Base-by-base conservation (phyloP, 2,888 invertebrate genomes). In the Phrixothrix hirtus region DNA sequence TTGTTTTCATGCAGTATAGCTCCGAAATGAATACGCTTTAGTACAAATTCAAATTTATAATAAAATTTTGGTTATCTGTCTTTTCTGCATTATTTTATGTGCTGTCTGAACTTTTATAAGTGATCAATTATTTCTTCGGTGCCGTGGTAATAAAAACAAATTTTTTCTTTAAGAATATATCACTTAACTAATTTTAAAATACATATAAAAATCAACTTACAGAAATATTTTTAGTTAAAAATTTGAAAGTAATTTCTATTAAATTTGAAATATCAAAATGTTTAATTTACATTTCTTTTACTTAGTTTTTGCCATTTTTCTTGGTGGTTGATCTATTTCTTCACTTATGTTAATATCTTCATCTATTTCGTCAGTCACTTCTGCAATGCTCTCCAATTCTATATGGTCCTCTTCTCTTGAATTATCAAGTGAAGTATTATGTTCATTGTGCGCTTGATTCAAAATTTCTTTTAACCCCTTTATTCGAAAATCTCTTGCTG, bases 401-500 rank as follows among this genome's bases (percentile, higher is more conserved):
- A 36, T 34, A 27, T 37, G 37, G 10, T 42, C 51, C 12, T 55
- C 39, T 2, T 21, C 29, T 37, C 26, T 52, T 11, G 39, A 46
- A 26, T 50, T 53, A 3, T 51, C 51, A 32, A 46, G n/a, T 16
- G 52, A 12, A 15, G 27, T 42, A 11, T 42, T 36, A 29, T 45
- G 16, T 4, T 43, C 30, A n/a, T 49, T 39, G 2, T 13, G 55
- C 7, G 7, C 32, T 44, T 57, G 50, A 17, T 57, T 47, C 17
- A 59, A 55, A n/a, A 51, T 51, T 26, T 52, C 37, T 32, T 52
- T 57, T 25, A 60, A 39, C 2, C 76, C 78, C 48, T 79, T 79
- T 54, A 85, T 81, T 52, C 83, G 76, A 69, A 86, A 87, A 74
- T 86, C 87, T 36, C 87, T 77, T 0, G 83, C 82, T 1, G 81